Evolutionary conservation across 2,797 vertebrate genomes (phyloP).

Genomic region (Buceros bicornis): DNA sequence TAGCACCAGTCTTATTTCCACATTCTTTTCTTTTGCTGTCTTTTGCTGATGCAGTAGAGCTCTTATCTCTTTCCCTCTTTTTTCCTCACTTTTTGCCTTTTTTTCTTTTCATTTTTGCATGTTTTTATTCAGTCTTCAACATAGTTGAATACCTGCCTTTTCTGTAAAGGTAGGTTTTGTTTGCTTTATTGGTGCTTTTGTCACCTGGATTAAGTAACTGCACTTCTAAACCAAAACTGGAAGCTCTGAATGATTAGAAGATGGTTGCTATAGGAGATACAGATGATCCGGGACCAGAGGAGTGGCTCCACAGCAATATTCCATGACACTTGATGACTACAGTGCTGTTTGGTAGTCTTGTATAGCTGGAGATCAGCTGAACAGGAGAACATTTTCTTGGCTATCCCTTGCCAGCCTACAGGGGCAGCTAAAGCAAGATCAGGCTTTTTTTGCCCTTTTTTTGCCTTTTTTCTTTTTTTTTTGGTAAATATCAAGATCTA

Average conservation of each 20-base stretch:
- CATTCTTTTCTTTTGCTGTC: background rate
- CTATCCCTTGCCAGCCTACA: background rate
- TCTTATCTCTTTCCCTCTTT: background rate
- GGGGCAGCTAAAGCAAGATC: background rate
- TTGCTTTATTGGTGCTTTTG: background rate
- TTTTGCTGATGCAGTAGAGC: background rate
- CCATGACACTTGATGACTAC: accelerated
- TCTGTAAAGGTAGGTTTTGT: background rate
- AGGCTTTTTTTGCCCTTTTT: background rate
- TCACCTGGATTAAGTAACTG: background rate
- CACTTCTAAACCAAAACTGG: background rate
- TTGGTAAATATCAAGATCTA: background rate
- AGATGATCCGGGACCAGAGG: background rate
- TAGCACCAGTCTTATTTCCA: background rate
- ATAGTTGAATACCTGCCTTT: background rate
- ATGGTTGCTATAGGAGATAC: background rate
- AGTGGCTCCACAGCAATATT: background rate
- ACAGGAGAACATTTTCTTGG: background rate
- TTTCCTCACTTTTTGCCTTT: background rate
- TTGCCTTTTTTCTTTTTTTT: background rate
- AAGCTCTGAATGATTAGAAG: background rate
- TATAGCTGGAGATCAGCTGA: background rate
- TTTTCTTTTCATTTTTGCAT: background rate
- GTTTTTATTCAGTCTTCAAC: background rate
- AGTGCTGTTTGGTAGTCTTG: background rate